Conservation (phyloP, 2,797 vertebrate genomes). For the Eulemur rubriventer region DNA sequence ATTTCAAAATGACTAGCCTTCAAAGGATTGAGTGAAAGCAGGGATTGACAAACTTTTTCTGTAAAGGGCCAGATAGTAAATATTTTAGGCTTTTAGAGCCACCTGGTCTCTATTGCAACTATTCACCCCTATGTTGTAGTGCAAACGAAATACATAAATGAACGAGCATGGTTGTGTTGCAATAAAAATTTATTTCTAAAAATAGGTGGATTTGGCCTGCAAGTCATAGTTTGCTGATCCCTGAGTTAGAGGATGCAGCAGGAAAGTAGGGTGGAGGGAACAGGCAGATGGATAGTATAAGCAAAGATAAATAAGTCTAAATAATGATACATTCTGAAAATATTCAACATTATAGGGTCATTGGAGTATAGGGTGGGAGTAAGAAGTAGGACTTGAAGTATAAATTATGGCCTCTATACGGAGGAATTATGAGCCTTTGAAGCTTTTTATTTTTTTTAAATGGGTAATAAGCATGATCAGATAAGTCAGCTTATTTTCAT, state of each 20-base stretch:
- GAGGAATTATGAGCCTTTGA: conserved; percentile 37
- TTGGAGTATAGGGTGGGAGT: not conserved
- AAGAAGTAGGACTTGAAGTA: not conserved
- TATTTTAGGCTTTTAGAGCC: conserved; percentile 28
- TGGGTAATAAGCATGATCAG: conserved; percentile 10
- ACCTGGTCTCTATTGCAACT: not conserved
- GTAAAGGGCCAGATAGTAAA: conserved; percentile 8
- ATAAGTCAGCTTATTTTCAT: conserved; percentile 68
- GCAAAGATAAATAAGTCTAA: not conserved
- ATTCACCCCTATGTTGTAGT: conserved; percentile 11
- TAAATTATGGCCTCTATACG: conserved; percentile 35
- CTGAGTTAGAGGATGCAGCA: not conserved
- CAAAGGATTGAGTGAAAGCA: conserved; percentile 1
- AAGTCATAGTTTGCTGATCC: not conserved
- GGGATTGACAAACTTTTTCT: not conserved
- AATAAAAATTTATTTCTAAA: conserved; percentile 36
- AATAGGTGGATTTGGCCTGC: not conserved
- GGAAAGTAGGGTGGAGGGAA: not conserved
- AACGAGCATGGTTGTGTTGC: conserved; percentile 7
- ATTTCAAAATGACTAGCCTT: conserved; percentile 18
- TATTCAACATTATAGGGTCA: not conserved
- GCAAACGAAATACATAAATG: conserved; percentile 18
- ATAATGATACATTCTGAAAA: conserved; percentile 28
- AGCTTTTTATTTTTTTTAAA: not conserved
- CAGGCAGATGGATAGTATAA: not conserved